Base-by-base conservation (phyloP, 2,888 invertebrate species). In the Leistus spinibarbis region DNA sequence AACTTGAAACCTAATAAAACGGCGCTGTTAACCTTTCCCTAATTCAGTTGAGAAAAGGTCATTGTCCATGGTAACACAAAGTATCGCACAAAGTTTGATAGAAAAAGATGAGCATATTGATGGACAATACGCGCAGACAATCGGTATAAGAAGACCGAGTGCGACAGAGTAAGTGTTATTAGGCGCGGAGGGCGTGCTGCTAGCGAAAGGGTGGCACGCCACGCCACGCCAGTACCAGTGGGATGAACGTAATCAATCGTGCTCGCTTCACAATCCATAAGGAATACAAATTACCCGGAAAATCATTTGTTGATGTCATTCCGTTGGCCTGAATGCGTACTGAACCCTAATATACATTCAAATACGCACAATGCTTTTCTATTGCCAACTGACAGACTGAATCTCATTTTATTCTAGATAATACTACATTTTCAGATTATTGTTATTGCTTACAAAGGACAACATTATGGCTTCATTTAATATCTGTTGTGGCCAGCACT, bases 251-350 rank as follows among this genome's bases (percentile, higher is more conserved):
- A 81, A 81, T 82, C 81, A 82, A 82, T 81, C 81, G 81, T 81
- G 78, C 78, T 79, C 76, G 76, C 72, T 66, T 73, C 67, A 77
- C 79, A 79, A 78, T 78, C 78, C 79, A 80, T 78, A 77, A 77
- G 77, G 82, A 80, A 82, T 81, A 82, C 80, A 81, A 82, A 82
- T 82, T 79, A 79, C 79, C 79, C 77, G 78, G 78, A 67, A 79
- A 81, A 81, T 81, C 81, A 81, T 81, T 81, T 80, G 80, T 81
- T 80, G 67, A 67, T 67, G 73, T 56, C 20, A 62, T 60, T 60
- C 60, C 60, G 60, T 40, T 40, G 40, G 40, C 40, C 40, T 40
- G 40, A 13, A 40, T 40, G 40, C 40, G 40, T 40, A 40, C 17
- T 60, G 20, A 60, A 60, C n/a, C 60, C 19, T 22, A n/a, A n/a